phyloP scores from a whole-genome alignment of 2,113 vertebrate genomes.

The Corydoras sp. region DNA sequence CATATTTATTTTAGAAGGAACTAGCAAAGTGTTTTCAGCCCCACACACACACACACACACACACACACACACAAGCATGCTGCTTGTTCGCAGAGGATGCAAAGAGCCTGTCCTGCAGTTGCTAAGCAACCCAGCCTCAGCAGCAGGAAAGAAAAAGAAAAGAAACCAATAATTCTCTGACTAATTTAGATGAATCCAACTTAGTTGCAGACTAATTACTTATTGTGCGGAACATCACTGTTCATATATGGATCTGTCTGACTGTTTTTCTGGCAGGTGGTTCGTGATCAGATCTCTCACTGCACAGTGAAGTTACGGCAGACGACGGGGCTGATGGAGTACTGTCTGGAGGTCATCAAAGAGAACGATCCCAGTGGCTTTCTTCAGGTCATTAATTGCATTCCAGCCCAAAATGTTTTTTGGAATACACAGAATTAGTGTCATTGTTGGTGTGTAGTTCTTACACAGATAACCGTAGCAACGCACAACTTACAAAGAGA shows the following conservation, averaged over 20 bases:
- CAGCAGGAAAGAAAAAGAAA: conserved; percentile 11
- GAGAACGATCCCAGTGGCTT: conserved; percentile 98
- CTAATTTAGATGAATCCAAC: conserved; percentile 19
- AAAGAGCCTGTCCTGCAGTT: conserved; percentile 37
- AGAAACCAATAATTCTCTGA: conserved; percentile 26
- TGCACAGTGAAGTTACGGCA: conserved; percentile 96
- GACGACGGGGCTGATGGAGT: conserved; percentile 97
- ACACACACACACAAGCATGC: conserved; percentile 22
- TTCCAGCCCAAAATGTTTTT: background rate
- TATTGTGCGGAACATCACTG: background rate
- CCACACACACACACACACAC: conserved; percentile 9
- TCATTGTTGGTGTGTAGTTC: too few species aligned
- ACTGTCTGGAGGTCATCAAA: conserved; percentile 97
- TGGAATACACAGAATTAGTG: too few species aligned
- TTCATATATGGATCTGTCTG: background rate
- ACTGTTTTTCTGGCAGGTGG: conserved; percentile 71
- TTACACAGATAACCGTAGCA: too few species aligned
- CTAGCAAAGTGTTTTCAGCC: background rate
- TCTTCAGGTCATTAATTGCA: conserved; percentile 74
- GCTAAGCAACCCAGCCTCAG: conserved; percentile 41
- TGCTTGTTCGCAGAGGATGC: conserved; percentile 26
- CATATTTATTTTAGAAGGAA: conserved; percentile 8
- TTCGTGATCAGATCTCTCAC: conserved; percentile 95
- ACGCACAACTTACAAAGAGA: too few species aligned
- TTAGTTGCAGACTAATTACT: too few species aligned